Evolutionary conservation across 2,888 invertebrate species (phyloP), one percentile per base, ranked within the genome.

Genomic region (Bombyx huttoni): DNA sequence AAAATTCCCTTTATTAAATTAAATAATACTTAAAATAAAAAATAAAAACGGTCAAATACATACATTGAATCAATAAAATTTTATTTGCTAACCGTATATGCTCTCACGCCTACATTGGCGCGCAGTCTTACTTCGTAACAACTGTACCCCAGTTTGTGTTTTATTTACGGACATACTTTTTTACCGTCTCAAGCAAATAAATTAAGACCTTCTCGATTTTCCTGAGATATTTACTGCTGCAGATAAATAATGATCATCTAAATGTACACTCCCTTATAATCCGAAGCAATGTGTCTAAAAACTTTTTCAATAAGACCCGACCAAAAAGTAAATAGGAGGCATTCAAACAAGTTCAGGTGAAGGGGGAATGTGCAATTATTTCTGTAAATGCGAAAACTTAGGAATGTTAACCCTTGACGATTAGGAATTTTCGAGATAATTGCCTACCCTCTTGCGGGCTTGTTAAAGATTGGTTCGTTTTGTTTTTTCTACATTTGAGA

Each of bases 341-440:
- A 78, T 78, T 76, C 67, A 68, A 77, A 70, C 69, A 68, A 70
- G 63, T 61, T 49, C 58, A 35, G 13, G 53, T 47, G 51, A 51
- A 48, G 52, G 51, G 60, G 53, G 62, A 64, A 61, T 62, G 60
- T 71, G 81, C 79, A 83, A 85, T 84, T 85, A 84, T 86, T 85
- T 83, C 78, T 73, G 73, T 79, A 80, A 86, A 83, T 81, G 81
- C 77, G 75, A 66, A 80, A 85, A 85, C 81, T 84, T 84, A 64
- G 72, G 58, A 62, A 58, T 58, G 70, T 73, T 73, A 75, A 73
- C 72, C 72, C 72, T 73, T 75, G 72, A 71, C 78, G 78, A 81
- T 84, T 80, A 83, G 70, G 63, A 57, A 56, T 73, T 76, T 63
- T 51, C 13, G 52, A 65, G 65, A 65, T 75, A 74, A 76, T 75